Conservation (phyloP, 2,888 invertebrate genomes). For the Acrobasis suavella region DNA sequence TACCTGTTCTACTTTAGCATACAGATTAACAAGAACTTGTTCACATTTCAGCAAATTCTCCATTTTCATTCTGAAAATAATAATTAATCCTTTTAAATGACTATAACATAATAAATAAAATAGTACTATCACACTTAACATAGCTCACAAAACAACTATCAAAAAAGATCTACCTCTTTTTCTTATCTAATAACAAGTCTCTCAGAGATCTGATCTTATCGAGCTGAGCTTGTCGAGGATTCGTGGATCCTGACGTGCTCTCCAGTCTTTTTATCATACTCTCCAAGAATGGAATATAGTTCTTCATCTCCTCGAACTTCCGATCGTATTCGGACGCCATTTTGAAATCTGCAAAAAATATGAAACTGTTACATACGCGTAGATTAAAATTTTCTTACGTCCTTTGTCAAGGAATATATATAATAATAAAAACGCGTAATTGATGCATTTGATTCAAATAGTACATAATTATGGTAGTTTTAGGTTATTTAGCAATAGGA, state of each 20-base stretch:
- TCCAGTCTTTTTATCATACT: constrained; percentile 86
- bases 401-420: too few relatives aligned
- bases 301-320: constrained; percentile 86
- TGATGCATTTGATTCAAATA: too few relatives aligned
- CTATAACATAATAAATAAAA: not conserved
- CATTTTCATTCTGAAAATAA: constrained; percentile 84
- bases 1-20: constrained; percentile 85
- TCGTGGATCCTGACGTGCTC: constrained; percentile 63
- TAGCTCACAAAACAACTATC: too few relatives aligned
- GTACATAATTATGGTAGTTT: too few relatives aligned
- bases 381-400: too few relatives aligned
- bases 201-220: constrained; percentile 85
- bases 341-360: constrained; percentile 52
- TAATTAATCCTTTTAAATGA: not conserved
- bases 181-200: constrained; percentile 83
- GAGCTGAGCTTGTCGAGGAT: constrained; percentile 82
- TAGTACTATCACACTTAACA: too few relatives aligned
- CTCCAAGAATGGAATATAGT: constrained; percentile 88
- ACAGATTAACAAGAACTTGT: constrained; percentile 85
- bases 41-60: constrained; percentile 87
- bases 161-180: constrained; percentile 74
- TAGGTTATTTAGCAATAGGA: too few relatives aligned
- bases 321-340: constrained; percentile 80
- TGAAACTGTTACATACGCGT: not conserved
- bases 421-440: too few relatives aligned